Percentiles rank a stretch among this genome's conserved stretches.
Conservation (phyloP, 1,140 invertebrate genomes). For the Proctacanthus coquilletti region DNA sequence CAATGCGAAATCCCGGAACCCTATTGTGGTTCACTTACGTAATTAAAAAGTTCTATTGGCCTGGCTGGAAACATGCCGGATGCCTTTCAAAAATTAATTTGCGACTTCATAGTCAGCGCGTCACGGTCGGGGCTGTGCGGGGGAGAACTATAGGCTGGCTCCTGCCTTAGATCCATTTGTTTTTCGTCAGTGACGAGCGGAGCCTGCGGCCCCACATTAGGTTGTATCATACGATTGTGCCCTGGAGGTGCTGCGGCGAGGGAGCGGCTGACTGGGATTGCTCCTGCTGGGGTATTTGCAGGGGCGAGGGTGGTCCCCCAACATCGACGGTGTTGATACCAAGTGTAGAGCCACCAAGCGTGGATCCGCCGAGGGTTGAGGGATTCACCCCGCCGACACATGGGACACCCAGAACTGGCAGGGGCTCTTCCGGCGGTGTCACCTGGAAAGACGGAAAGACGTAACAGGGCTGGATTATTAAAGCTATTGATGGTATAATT, state of each 20-base stretch:
- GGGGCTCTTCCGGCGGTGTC: constrained; percentile 56
- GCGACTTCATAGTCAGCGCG: too few species aligned
- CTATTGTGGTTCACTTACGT: too few species aligned
- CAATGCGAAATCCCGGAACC: too few species aligned
- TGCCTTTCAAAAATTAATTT: too few species aligned
- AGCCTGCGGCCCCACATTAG: constrained; percentile 71
- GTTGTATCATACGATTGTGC: constrained; percentile 85
- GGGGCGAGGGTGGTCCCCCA: constrained; percentile 17
- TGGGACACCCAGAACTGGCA: constrained; percentile 32
- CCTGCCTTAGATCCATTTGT: constrained; percentile 31
- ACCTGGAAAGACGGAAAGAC: constrained; percentile 27
- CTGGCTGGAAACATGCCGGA: too few species aligned
- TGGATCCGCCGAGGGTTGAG: constrained; percentile 19
- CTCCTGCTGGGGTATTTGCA: constrained; percentile 11
- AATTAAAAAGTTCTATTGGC: too few species aligned
- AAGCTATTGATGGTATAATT: too few species aligned
- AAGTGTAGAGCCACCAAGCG: constrained; percentile 5
- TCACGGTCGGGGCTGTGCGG: too few species aligned
- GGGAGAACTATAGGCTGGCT: too few species aligned
- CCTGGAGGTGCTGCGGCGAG: constrained; percentile 63
- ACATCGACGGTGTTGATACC: constrained; percentile 4
- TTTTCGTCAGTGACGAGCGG: constrained; percentile 29
- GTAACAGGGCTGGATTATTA: too few species aligned
- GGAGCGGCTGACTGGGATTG: constrained; percentile 31
- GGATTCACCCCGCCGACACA: constrained; percentile 33